These are phyloP conservation scores for Pelobates cultripes DNA, from an alignment of 2,797 vertebrate species.

Conservation along the genomic window DNA sequence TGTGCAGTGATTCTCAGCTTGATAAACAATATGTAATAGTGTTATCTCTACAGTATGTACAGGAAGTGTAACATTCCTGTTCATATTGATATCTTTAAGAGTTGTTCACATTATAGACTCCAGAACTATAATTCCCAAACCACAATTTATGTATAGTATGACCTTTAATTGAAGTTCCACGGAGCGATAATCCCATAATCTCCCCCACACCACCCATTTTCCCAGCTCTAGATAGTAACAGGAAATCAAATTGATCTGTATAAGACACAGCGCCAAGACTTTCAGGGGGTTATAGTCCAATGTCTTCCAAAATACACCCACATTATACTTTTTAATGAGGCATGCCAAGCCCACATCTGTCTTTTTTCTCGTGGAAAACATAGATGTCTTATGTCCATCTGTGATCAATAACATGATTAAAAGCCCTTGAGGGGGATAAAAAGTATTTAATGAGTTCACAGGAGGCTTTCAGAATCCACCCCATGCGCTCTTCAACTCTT, in stretches of 20 bases:
- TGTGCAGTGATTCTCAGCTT: too few species aligned
- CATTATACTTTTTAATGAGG: constrained; percentile 1
- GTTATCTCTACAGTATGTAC: too few species aligned
- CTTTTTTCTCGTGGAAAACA: constrained; percentile 15
- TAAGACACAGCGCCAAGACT: constrained; percentile 20
- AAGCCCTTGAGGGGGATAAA: neutral
- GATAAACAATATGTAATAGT: too few species aligned
- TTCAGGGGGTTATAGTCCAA: constrained; percentile 20
- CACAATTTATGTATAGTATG: too few species aligned
- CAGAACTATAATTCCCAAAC: neutral
- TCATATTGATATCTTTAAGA: too few species aligned
- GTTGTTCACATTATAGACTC: too few species aligned
- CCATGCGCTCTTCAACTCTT: too few species aligned
- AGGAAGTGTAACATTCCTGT: too few species aligned
- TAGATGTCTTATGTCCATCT: constrained; percentile 36
- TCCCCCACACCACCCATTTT: neutral
- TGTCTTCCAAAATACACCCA: constrained; percentile 47
- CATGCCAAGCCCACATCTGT: constrained; percentile 51
- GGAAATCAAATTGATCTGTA: neutral
- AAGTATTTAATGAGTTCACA: constrained; percentile 18
- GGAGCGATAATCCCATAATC: too few species aligned
- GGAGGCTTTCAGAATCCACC: constrained; percentile 6
- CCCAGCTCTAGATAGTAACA: neutral
- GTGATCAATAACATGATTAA: constrained; percentile 51
- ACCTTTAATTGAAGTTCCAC: too few species aligned